phyloP scores from a whole-genome alignment of 2,797 vertebrate species.

The Premnoplex brunnescens region DNA sequence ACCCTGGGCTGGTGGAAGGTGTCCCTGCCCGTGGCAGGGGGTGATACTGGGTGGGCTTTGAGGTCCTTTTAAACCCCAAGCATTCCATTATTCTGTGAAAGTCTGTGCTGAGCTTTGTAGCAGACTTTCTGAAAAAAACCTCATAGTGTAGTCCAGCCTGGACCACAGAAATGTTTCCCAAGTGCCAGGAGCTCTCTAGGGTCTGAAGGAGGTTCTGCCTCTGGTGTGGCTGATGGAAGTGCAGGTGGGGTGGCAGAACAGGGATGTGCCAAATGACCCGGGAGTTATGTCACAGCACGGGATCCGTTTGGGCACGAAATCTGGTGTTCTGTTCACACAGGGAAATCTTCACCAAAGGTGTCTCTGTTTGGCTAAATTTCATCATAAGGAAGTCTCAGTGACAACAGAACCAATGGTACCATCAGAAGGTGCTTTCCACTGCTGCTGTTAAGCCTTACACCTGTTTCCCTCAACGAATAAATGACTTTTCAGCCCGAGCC shows the following conservation, averaged over 20 bases:
- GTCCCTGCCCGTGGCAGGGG: not conserved
- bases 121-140: rapidly evolving
- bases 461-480: not conserved
- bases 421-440: not conserved
- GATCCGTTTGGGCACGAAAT: not conserved
- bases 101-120: not conserved
- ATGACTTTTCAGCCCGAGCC: not conserved
- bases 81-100: no score
- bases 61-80: no score
- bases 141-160: no score
- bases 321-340: not conserved
- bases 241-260: not conserved
- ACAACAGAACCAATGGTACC: not conserved
- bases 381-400: no score
- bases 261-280: no score
- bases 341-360: not conserved
- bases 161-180: not conserved
- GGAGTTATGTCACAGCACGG: rapidly evolving
- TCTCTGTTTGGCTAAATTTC: not conserved
- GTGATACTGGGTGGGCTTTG: rapidly evolving
- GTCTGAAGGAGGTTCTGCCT: no score
- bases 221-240: rapidly evolving
- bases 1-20: not conserved
- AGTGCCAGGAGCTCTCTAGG: rapidly evolving
- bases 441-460: not conserved